Evolutionary conservation across 2,888 invertebrate species (phyloP), one percentile per base, ranked within the genome.

Genomic region (Brachylomia viminalis): DNA sequence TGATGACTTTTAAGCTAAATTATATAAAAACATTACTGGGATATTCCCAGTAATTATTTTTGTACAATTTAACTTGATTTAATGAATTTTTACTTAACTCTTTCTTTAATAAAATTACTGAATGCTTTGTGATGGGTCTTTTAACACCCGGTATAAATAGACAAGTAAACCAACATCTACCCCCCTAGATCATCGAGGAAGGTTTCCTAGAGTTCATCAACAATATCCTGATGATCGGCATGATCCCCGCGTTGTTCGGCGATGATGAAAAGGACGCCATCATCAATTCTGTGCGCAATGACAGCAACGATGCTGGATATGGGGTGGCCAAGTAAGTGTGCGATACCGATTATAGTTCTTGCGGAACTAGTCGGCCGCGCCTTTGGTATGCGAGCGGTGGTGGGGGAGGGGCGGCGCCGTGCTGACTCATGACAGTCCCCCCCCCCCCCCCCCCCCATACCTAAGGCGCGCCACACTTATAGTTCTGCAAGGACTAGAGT

Each of bases 241-340:
- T 98, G 94, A 98, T 99, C 4, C 98, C 99, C 0, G 98, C 99
- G 0, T 94, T 99, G 58, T 99, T 98, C 90, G 97, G 97, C 7
- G 99, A 99, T 81, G 99, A 99, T 68, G 99, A 99, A 86, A 99
- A 98, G 89, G 99, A 99, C 84, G 97, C 95, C 45, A 98, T 99
- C 82, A 97, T 98, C 71, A 97, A 97, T 83, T 91, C 97, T 8
- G 97, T 98, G 64, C 97, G 98, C 81, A 97, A 97, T 78, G 97
- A 97, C 82, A 98, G 98, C 56, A 95, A 95, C 49, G 97, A 97
- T 58, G 98, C 98, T 4, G 98, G 98, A 1, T 97, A 96, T 84
- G 98, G 98, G 0, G 95, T 98, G 1, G 98, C 97, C 42, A 98
- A 98, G 98, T 98, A 82, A 82, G 90, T 67, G 38, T 38, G 33